Evolutionary conservation across 2,888 invertebrate species (phyloP).

Genomic region (Dromius quadrimaculatus): DNA sequence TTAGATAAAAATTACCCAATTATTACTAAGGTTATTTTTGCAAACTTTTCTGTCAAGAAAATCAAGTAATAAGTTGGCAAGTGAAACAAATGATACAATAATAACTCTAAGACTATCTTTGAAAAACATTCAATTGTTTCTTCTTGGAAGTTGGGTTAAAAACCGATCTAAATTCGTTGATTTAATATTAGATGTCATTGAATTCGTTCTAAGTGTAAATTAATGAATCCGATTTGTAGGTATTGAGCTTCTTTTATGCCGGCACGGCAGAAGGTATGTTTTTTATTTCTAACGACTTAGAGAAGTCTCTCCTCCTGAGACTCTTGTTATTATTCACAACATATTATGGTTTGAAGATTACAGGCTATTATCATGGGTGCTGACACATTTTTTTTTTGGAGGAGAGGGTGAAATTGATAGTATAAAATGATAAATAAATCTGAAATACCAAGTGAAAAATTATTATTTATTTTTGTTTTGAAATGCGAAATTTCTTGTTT

Average conservation of each 20-base stretch:
- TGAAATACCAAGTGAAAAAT: too few species aligned
- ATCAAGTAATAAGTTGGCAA: too few species aligned
- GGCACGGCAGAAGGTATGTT: conserved; percentile 2
- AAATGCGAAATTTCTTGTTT: too few species aligned
- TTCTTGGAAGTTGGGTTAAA: background rate
- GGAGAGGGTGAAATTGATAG: too few species aligned
- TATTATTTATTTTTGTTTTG: too few species aligned
- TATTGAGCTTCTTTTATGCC: conserved; percentile 14
- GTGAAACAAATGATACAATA: conserved; percentile 4
- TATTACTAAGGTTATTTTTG: too few species aligned
- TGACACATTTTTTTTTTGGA: too few species aligned
- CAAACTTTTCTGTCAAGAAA: too few species aligned
- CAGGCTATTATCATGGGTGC: too few species aligned
- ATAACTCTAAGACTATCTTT: background rate
- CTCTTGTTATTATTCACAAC: background rate
- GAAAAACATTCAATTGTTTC: conserved; percentile 2
- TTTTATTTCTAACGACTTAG: conserved; percentile 28
- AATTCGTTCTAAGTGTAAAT: conserved; percentile 36
- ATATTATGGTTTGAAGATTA: too few species aligned
- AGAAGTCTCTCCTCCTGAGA: background rate
- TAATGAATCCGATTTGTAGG: conserved; percentile 39
- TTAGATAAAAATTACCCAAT: too few species aligned
- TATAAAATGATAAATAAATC: too few species aligned
- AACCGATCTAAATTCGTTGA: conserved; percentile 15
- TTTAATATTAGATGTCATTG: conserved; percentile 30